Evolutionary conservation across 2,888 invertebrate species (phyloP), one percentile per base, ranked within the genome.

Genomic region (Plebejus melissa): DNA sequence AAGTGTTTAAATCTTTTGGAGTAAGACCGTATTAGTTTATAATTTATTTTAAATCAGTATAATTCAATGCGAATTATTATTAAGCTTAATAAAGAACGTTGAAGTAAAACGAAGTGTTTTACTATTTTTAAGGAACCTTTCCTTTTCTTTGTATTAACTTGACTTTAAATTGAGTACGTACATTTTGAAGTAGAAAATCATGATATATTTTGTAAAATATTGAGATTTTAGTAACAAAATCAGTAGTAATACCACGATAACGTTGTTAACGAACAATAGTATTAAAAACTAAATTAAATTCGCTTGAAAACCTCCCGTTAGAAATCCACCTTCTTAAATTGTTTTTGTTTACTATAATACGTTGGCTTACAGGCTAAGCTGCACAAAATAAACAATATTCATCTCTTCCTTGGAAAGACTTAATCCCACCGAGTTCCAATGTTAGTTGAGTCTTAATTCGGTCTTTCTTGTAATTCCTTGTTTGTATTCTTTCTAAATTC

Each of bases 401-500:
- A 41, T 41, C 41, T 41, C 4, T 46, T 71, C 41, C 46, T 46
- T 4, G 46, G 71, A 71, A 71, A 46, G 11, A 22, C 4, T 71
- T 71, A 65, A 65, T 65, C 65, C 65, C 32, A 9, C 32, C 16
- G 6, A 41, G 6, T 69, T 36, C n/a, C 71, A 46, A 28, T 46
- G 22, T 41, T 22, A 13, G 54, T 76, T 79, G 76, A 76, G 78
- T 81, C 79, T 85, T 65, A 65, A 36, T 65, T 65, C 65, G 32
- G 65, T 13, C 32, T 36, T 65, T 65, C 65, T 65, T 36, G 65
- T 36, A 32, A 65, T 65, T 65, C 65, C 0, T 32, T 16, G 65
- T 65, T 36, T 32, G 60, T 60, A 32, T 36, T 65, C 1, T 65
- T 65, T 65, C 32, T 32, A 16, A 86, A 84, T 32, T 65, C 74